Conservation (phyloP, 1,140 invertebrate genomes). For the Bicyclus anynana region DNA sequence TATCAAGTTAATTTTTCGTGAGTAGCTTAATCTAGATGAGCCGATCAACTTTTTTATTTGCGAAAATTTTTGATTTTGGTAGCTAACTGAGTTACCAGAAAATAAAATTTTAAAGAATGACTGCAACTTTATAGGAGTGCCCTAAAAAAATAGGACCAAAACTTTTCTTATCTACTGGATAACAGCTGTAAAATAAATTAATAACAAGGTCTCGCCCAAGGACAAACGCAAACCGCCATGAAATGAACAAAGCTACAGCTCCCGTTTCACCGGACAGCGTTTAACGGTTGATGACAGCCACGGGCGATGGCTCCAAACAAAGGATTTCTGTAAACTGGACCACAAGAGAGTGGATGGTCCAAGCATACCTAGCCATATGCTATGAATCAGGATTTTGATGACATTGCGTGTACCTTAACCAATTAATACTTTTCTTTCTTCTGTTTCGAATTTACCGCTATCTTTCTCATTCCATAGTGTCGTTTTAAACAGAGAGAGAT, state of each 20-base stretch:
- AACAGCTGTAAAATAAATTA: constrained; percentile 44
- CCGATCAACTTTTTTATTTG: too few species aligned
- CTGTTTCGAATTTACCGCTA: not conserved
- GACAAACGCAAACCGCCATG: constrained; percentile 54
- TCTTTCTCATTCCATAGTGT: too few species aligned
- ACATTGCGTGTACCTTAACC: not conserved
- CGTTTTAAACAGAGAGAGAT: too few species aligned
- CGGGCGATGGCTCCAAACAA: constrained; percentile 56
- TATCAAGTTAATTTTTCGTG: too few species aligned
- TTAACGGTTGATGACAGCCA: constrained; percentile 65
- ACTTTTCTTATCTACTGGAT: constrained; percentile 10
- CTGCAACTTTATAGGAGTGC: too few species aligned
- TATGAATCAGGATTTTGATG: too few species aligned
- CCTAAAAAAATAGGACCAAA: too few species aligned
- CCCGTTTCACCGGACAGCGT: constrained; percentile 45
- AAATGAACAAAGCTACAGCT: constrained; percentile 62
- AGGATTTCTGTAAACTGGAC: constrained; percentile 59
- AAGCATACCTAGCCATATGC: too few species aligned
- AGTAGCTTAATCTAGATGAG: too few species aligned
- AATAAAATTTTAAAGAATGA: too few species aligned
- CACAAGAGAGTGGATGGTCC: constrained; percentile 38
- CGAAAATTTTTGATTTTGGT: too few species aligned
- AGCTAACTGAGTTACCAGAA: too few species aligned
- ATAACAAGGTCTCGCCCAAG: constrained; percentile 41
- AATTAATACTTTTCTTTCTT: not conserved